A percentile compares a stretch with the other conserved stretches of the same genome.
phyloP scores from a whole-genome alignment of 2,797 vertebrate species.

The Pristis pectinata region DNA sequence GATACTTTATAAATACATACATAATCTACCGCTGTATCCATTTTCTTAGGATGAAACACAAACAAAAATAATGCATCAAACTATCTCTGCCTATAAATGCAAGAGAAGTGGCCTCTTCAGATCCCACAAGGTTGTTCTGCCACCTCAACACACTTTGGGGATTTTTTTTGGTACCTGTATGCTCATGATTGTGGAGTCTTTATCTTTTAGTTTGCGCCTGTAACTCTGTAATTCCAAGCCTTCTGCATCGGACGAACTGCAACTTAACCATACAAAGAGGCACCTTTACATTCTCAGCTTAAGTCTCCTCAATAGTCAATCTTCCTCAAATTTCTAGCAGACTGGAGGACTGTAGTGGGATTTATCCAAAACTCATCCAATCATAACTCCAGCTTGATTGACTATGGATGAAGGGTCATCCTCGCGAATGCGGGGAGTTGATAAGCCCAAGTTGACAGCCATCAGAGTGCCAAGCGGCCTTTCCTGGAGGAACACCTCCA shows the following conservation, averaged over 20 bases:
- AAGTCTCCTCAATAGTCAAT: too few relatives aligned
- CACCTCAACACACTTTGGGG: not conserved
- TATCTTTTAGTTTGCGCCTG: not conserved
- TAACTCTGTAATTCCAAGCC: not conserved
- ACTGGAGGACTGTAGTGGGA: not conserved
- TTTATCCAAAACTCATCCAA: not conserved
- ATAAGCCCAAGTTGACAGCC: not conserved
- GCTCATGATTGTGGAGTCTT: not conserved
- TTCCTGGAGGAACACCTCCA: not conserved
- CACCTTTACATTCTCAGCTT: not conserved
- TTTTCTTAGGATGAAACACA: constrained; percentile 10
- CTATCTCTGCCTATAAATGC: not conserved
- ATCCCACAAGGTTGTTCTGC: not conserved
- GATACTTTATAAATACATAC: constrained; percentile 32
- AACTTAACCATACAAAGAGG: constrained; percentile 9
- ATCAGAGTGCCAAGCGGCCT: not conserved
- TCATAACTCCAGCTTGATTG: not conserved
- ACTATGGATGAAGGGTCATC: not conserved
- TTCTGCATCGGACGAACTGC: not conserved
- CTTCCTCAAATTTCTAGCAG: not conserved
- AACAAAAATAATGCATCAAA: not conserved
- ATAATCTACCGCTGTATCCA: not conserved
- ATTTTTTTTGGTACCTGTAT: constrained; percentile 11
- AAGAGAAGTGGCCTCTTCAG: not conserved
- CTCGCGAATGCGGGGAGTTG: not conserved